A percentile compares a stretch with the other conserved stretches of the same genome.
These are phyloP conservation scores for Drosophila quinaria DNA, from an alignment of 2,888 invertebrate species.

Conservation along the genomic window DNA sequence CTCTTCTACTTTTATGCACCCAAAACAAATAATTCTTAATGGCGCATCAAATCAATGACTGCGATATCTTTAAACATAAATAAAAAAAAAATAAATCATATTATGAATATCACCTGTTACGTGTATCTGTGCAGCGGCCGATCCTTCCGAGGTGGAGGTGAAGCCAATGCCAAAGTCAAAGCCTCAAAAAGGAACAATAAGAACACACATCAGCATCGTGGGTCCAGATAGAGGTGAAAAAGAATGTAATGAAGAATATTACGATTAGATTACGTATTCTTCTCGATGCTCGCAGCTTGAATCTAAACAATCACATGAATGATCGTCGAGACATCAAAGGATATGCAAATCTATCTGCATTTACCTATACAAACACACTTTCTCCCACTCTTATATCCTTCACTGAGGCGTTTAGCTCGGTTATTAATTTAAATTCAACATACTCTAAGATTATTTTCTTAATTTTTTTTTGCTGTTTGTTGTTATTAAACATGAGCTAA, in stretches of 20 bases:
- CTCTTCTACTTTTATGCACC: slow-evolving; percentile 75
- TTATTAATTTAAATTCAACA: not conserved
- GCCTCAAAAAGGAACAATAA: slow-evolving; percentile 56
- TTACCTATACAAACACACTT: slow-evolving; percentile 2
- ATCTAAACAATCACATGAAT: slow-evolving; percentile 14
- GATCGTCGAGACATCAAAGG: slow-evolving; percentile 26
- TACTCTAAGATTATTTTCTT: not conserved
- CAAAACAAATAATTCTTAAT: slow-evolving; percentile 29
- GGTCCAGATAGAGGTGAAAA: slow-evolving; percentile 40
- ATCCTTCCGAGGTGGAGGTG: slow-evolving; percentile 7
- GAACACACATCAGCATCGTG: slow-evolving; percentile 53
- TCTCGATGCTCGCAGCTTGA: slow-evolving; percentile 17
- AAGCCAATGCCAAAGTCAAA: slow-evolving; percentile 21
- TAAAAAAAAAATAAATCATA: slow-evolving; percentile 9
- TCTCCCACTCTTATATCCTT: not conserved
- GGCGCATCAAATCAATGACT: slow-evolving; percentile 29
- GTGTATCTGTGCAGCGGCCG: slow-evolving; percentile 48
- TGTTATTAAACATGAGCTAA: not conserved
- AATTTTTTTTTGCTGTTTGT: not conserved
- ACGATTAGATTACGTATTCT: slow-evolving; percentile 18
- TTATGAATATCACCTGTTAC: slow-evolving; percentile 18
- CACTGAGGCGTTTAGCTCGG: not conserved
- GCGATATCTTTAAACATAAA: slow-evolving; percentile 20
- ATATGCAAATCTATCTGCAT: slow-evolving; percentile 18
- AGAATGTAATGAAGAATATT: slow-evolving; percentile 9